Conservation (phyloP, 2,888 invertebrate species). For the Plebejus argus region DNA sequence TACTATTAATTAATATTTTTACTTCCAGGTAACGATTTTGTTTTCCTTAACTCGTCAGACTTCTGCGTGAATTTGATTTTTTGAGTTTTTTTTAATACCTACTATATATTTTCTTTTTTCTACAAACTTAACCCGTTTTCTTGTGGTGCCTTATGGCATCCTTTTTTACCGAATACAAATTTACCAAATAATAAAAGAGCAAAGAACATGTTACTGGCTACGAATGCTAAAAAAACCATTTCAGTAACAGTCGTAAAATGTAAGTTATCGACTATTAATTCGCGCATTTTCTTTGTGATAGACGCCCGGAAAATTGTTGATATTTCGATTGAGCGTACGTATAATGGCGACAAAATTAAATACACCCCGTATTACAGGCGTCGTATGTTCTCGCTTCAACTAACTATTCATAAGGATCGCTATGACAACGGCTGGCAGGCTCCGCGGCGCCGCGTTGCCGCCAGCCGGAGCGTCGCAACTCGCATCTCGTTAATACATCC, state of each 20-base stretch:
- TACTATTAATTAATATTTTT: not conserved
- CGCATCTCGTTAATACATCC: constrained; percentile 30
- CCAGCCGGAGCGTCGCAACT: constrained; percentile 39
- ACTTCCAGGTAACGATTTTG: not conserved
- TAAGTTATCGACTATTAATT: not conserved
- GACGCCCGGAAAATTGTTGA: not conserved
- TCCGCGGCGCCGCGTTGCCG: constrained; percentile 42
- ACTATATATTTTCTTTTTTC: too few species aligned
- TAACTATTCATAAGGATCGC: constrained; percentile 42
- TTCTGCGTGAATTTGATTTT: not conserved
- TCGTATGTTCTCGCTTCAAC: constrained; percentile 31
- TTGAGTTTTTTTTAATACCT: not conserved
- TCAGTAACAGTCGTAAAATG: not conserved
- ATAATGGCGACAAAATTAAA: constrained; percentile 21
- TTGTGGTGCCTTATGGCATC: too few species aligned
- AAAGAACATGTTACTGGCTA: not conserved
- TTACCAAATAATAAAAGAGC: not conserved
- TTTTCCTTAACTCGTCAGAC: not conserved
- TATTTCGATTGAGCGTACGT: not conserved
- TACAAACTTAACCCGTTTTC: too few species aligned
- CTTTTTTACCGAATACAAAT: not conserved
- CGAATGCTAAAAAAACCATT: not conserved
- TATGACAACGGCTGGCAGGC: constrained; percentile 43
- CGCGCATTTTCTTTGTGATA: not conserved
- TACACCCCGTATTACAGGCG: constrained; percentile 28